These are phyloP conservation scores for Gouania willdenowi DNA, from an alignment of 2,797 vertebrate species.

Conservation along the genomic window DNA sequence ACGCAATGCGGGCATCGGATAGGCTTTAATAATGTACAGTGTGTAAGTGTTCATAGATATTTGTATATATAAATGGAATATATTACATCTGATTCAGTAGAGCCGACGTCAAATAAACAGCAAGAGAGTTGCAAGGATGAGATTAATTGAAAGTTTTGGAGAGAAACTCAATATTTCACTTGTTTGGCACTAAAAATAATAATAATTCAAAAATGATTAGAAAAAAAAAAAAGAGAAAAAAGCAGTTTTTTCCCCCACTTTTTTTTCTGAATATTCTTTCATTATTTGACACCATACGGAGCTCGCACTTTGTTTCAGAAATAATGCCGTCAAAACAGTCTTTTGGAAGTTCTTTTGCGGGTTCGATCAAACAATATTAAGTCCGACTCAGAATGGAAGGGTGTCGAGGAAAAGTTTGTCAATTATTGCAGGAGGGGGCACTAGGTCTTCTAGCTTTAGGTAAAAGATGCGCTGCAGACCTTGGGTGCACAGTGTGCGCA, in stretches of 20 bases:
- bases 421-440: slow-evolving; percentile 98
- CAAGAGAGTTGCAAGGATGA: slow-evolving; percentile 71
- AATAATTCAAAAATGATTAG: slow-evolving; percentile 34
- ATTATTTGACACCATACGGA: slow-evolving; percentile 25
- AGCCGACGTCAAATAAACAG: slow-evolving; percentile 81
- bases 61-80: slow-evolving; percentile 77
- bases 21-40: slow-evolving; percentile 75
- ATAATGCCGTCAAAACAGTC: slow-evolving; percentile 56
- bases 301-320: slow-evolving; percentile 55
- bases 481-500: slow-evolving; percentile 97
- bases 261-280: slow-evolving; percentile 18
- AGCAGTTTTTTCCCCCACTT: slow-evolving; percentile 12
- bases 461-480: slow-evolving; percentile 99
- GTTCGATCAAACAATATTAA: slow-evolving; percentile 44
- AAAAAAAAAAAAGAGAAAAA: slow-evolving; percentile 24
- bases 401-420: slow-evolving; percentile 99
- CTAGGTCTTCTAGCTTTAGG: slow-evolving; percentile 97
- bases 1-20: slow-evolving; percentile 69
- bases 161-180: slow-evolving; percentile 57
- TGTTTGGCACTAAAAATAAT: slow-evolving; percentile 42
- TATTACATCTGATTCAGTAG: slow-evolving; percentile 85
- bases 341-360: slow-evolving; percentile 76
- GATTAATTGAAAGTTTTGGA: slow-evolving; percentile 55
- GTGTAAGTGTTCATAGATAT: slow-evolving; percentile 53
- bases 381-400: slow-evolving; percentile 90